A percentile compares a stretch with the other conserved stretches of the same genome.
Conservation (phyloP, 2,113 vertebrate genomes). For the Ctenodactylus gundi region DNA sequence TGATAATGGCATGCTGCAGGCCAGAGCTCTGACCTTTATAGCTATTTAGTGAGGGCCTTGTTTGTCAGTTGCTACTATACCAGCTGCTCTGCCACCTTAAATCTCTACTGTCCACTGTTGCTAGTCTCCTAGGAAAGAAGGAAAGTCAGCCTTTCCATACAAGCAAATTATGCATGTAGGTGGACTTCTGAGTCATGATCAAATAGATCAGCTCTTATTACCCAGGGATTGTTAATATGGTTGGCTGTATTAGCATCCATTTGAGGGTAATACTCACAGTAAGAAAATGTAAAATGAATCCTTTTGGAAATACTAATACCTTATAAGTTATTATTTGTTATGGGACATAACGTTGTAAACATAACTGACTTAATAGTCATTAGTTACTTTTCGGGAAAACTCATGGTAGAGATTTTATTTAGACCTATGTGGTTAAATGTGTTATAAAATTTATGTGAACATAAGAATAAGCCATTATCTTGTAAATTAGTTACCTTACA, state of each 20-base stretch:
- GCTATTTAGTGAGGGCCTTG: slow-evolving; percentile 6
- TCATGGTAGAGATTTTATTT: slow-evolving; percentile 19
- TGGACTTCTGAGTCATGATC: neutral
- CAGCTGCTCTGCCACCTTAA: neutral
- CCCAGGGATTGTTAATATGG: neutral
- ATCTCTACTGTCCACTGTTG: neutral
- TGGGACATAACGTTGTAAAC: neutral
- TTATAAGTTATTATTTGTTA: neutral
- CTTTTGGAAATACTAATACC: slow-evolving; percentile 20
- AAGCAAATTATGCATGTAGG: neutral
- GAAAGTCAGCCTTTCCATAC: neutral
- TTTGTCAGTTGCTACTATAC: neutral
- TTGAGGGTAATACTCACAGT: neutral
- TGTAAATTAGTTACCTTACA: neutral
- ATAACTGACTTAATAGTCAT: too few relatives aligned
- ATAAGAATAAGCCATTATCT: neutral
- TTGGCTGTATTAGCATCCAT: neutral
- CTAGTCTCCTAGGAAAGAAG: neutral
- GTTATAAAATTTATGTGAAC: slow-evolving; percentile 4
- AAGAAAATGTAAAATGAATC: neutral
- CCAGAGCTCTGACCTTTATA: neutral
- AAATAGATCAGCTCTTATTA: neutral
- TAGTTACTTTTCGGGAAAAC: neutral
- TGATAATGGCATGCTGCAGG: neutral
- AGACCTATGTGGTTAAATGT: neutral